Evolutionary conservation across 2,113 vertebrate genomes (phyloP), one percentile per base, ranked within the genome.

Genomic region (Hippolais icterina): DNA sequence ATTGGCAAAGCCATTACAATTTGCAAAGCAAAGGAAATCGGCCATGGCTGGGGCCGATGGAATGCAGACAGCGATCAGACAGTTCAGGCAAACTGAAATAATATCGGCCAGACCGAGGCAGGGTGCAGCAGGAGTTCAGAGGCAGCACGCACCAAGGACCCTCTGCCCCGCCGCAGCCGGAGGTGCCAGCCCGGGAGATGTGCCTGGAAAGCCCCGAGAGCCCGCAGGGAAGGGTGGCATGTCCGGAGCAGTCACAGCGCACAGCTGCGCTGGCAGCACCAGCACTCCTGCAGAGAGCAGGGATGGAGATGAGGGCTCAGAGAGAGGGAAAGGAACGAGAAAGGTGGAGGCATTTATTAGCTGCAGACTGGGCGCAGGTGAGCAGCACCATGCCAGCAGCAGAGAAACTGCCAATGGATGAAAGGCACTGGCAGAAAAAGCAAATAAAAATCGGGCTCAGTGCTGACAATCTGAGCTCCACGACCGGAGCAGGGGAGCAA

Each of bases 51-150:
- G 63, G 83, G 93, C 72, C 77, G 47, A 49, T 70, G 87, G 94
- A 94, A 95, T 83, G 93, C 76, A 96, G 94, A 95, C 91, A 94
- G 91, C 0, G 15, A 90, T 64, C 83, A 96, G 93, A 93, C 83
- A 60, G 63, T 14, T 42, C 83, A 93, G 84, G 66, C 69, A 80
- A 90, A 95, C 41, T 86, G 89, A 69, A 93, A 91, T 82, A 77
- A 86, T 44, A 65, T 27, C 3, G 12, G 63, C n/a, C 66, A 88
- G 86, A 39, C 44, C 0, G 15, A 61, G 66, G 63, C 63, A 75
- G 66, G 19, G 46, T 24, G 71, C 46, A 83, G 68, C 2, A 41
- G 57, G 52, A 80, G 68, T 46, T 80, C 59, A 86, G 5, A 65
- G 21, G 6, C 61, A 75, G 39, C 42, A 75, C 42, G n/a, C 35